These are phyloP conservation scores for Tenthredo scrophulariae DNA, from an alignment of 2,888 invertebrate genomes.

Conservation along the genomic window DNA sequence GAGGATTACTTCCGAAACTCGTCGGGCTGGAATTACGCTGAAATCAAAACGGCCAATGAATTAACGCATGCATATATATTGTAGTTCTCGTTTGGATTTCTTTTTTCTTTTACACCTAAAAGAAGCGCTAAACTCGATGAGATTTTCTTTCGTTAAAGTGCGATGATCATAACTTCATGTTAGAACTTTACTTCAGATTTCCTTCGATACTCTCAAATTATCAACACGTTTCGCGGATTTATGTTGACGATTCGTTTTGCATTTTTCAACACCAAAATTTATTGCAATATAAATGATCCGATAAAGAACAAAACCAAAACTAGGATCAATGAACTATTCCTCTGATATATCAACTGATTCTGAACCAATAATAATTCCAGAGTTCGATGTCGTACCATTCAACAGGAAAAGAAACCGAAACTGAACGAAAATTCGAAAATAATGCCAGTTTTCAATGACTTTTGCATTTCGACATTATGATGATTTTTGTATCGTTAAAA, in stretches of 20 bases:
- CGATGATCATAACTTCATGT: too few relatives aligned
- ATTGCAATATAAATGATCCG: too few relatives aligned
- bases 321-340: background rate
- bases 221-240: too few relatives aligned
- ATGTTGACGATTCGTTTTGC: too few relatives aligned
- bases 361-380: background rate
- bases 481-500: background rate
- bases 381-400: background rate
- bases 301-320: background rate
- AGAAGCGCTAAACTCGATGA: background rate
- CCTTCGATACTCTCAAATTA: too few relatives aligned
- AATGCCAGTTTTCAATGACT: background rate
- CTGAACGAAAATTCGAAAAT: background rate
- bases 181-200: too few relatives aligned
- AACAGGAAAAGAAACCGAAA: background rate
- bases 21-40: background rate
- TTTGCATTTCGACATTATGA: background rate
- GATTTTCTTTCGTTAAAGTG: too few relatives aligned
- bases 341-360: too few relatives aligned
- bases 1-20: background rate
- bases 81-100: background rate
- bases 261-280: too few relatives aligned
- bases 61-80: background rate
- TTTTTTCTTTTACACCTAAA: background rate
- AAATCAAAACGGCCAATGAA: background rate